Evolutionary conservation across 1,140 invertebrate genomes (phyloP), one percentile per base, ranked within the genome.

Genomic region (Camponotus pennsylvanicus): DNA sequence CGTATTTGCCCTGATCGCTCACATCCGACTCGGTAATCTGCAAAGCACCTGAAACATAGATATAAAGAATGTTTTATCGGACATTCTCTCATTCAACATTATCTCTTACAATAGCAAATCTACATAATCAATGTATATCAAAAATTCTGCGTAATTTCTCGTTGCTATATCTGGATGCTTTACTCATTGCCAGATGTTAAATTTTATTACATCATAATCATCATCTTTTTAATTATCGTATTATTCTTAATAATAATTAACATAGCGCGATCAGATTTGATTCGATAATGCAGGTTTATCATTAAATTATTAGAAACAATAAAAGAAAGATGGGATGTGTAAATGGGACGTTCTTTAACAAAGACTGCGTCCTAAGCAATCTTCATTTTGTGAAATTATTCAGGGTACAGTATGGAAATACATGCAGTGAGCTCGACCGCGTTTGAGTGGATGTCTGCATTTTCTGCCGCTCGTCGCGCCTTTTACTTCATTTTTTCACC

Each of bases 11-110:
- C 92, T 98, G 97, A 95, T 99, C 98, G 90, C 97, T 97, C 93
- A 99, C 98, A 91, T 98, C 97, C 87, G 98, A 98, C 92, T 97
- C 97, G 84, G 97, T 97, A 90, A 99, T 99, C 95, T 99, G 98
- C 79, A 99, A 95, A n/a, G 98, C 97, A 87, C 98, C 98, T 99
- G 95, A 42, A 95, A 96, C 82, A 55, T 9, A 67, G 64, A 83
- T 6, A 7, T 6, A 75, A 3, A 52, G n/a, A 83, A 82, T 71
- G 4, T 55, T 40, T 7, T 8, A 27, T 71, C 15, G 34, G 40
- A 57, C 18, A 59, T 40, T 37, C n/a, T 80, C 32, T 21, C 27
- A 32, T 70, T 5, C 42, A 71, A 71, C 9, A 27, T 57, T 21
- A 73, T 73, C 13, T 0, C 13, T 78, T 64, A 45, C n/a, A 78